These are phyloP conservation scores for Catharus minimus DNA, from an alignment of 2,113 vertebrate genomes.

Conservation along the genomic window DNA sequence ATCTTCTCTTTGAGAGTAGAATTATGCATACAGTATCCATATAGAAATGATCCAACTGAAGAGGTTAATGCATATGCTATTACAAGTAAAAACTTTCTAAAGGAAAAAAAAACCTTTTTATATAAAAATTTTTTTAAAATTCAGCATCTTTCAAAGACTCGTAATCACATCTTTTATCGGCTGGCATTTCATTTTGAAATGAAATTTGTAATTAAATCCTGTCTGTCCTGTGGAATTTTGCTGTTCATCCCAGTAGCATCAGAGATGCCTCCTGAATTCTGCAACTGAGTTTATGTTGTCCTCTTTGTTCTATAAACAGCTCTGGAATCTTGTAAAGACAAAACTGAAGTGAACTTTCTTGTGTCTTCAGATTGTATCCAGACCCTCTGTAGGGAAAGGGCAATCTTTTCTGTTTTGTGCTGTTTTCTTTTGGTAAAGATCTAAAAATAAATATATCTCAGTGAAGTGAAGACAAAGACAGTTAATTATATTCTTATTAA, in stretches of 20 bases:
- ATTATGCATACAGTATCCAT: constrained; percentile 7
- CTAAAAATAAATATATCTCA: neutral
- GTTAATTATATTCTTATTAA: neutral
- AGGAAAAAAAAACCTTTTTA: neutral
- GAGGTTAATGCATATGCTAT: neutral
- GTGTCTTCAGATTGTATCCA: neutral
- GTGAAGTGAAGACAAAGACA: neutral
- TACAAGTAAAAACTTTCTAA: neutral
- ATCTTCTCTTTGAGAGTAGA: constrained; percentile 12
- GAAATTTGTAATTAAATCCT: neutral
- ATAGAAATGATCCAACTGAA: neutral
- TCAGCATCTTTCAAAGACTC: neutral
- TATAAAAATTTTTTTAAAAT: neutral
- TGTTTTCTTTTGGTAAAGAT: neutral
- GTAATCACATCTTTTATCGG: neutral
- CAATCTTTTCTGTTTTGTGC: neutral
- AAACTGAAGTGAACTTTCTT: neutral
- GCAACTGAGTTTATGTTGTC: neutral
- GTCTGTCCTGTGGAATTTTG: neutral
- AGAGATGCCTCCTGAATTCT: neutral
- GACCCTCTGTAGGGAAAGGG: neutral
- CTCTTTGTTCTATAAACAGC: neutral
- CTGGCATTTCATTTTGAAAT: neutral
- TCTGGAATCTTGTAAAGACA: neutral
- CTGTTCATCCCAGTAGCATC: neutral